Conservation (phyloP, 2,888 invertebrate species). For the Drosophila prostipennis region DNA sequence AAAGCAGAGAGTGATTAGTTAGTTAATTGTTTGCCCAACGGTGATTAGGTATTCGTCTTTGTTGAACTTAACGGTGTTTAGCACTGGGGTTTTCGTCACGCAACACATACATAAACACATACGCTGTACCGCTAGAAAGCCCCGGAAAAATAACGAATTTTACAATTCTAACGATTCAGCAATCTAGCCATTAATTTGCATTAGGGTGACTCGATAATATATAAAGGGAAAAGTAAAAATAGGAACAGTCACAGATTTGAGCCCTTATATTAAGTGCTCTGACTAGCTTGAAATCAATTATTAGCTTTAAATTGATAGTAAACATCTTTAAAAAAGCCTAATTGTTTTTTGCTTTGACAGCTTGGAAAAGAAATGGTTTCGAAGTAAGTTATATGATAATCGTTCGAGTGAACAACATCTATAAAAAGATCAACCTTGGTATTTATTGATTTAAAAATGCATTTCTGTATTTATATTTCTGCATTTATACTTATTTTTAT, state of each 20-base stretch:
- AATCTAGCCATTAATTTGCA: slow-evolving; percentile 1
- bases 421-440: no score
- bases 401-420: no score
- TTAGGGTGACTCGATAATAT: slow-evolving; percentile 7
- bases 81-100: slow-evolving; percentile 24
- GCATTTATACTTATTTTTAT: no score
- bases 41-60: slow-evolving; percentile 16
- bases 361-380: no score
- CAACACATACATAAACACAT: slow-evolving; percentile 8
- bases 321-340: no score
- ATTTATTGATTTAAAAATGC: not conserved
- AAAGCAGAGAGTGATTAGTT: slow-evolving; percentile 36
- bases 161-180: not conserved
- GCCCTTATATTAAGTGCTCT: no score
- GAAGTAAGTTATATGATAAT: no score
- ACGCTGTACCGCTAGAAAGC: slow-evolving; percentile 10
- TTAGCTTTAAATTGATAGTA: no score
- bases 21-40: slow-evolving; percentile 39
- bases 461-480: not conserved
- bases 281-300: no score
- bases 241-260: no score
- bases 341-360: no score
- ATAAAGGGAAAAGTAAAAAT: not conserved
- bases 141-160: slow-evolving; percentile 11
- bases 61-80: slow-evolving; percentile 37